Evolutionary conservation across 2,113 vertebrate species (phyloP).

Genomic region (Felis chaus): DNA sequence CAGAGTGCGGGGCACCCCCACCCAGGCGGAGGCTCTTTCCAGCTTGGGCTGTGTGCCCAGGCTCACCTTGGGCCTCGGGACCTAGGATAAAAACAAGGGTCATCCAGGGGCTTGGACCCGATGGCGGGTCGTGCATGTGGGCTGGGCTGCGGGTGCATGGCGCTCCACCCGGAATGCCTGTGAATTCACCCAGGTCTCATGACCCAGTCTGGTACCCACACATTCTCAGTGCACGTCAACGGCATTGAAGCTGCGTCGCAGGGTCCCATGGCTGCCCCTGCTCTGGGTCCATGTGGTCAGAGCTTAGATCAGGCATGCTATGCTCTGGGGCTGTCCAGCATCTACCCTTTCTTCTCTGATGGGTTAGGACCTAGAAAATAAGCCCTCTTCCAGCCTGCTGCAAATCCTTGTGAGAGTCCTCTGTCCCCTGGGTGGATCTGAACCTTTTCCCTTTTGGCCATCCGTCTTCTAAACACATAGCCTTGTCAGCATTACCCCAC

Average conservation of each 20-base stretch:
- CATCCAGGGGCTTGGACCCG: conserved; percentile 1
- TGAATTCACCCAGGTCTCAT: neutral
- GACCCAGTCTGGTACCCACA: neutral
- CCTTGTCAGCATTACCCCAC: neutral
- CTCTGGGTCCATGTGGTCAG: neutral
- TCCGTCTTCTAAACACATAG: neutral
- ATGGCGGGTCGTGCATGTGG: conserved; percentile 18
- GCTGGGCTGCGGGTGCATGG: conserved; percentile 71
- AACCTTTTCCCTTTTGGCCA: neutral
- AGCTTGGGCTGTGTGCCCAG: neutral
- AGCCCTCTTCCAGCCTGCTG: neutral
- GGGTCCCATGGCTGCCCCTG: neutral
- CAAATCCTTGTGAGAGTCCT: neutral
- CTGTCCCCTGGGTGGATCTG: rapidly evolving
- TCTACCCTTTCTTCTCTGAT: neutral
- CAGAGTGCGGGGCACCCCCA: neutral
- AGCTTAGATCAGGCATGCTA: neutral
- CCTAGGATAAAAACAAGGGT: neutral
- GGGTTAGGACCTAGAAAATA: neutral
- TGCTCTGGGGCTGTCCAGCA: neutral
- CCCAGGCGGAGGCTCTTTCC: neutral
- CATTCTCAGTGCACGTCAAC: neutral
- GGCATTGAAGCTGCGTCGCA: neutral
- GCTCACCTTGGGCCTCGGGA: neutral
- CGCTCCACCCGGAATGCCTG: conserved; percentile 70